Evolutionary conservation across 2,888 invertebrate species (phyloP).

Genomic region (Coenonympha arcania): DNA sequence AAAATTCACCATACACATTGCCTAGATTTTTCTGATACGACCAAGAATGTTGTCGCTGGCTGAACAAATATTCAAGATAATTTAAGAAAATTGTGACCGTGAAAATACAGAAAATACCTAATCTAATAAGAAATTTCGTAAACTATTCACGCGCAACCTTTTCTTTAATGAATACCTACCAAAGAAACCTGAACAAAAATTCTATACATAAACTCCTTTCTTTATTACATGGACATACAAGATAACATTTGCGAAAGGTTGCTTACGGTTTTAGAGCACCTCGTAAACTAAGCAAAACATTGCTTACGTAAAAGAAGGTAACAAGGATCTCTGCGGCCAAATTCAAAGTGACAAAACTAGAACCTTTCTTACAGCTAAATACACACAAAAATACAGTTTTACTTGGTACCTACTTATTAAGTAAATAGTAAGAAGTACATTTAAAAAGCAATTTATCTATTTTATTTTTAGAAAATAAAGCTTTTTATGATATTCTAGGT

Average conservation of each 20-base stretch:
- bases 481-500: too few species aligned
- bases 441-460: too few species aligned
- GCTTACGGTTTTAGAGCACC: constrained; percentile 35
- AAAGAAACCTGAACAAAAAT: constrained; percentile 18
- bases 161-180: constrained; percentile 13
- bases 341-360: constrained; percentile 55
- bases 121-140: not conserved
- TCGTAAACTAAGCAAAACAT: constrained; percentile 49
- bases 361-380: constrained; percentile 26
- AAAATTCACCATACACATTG: too few species aligned
- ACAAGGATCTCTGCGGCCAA: constrained; percentile 43
- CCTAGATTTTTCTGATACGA: too few species aligned
- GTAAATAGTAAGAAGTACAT: too few species aligned
- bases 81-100: too few species aligned
- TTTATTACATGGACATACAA: constrained; percentile 27
- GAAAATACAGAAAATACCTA: constrained; percentile 1
- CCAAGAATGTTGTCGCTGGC: too few species aligned
- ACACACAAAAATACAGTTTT: not conserved
- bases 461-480: too few species aligned
- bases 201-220: constrained; percentile 26
- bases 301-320: constrained; percentile 47
- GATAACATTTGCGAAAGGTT: constrained; percentile 32
- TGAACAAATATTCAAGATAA: not conserved
- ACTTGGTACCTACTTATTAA: too few species aligned
- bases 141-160: constrained; percentile 13